Conservation (phyloP, 2,797 vertebrate species). For the Neoniphon sammara region DNA sequence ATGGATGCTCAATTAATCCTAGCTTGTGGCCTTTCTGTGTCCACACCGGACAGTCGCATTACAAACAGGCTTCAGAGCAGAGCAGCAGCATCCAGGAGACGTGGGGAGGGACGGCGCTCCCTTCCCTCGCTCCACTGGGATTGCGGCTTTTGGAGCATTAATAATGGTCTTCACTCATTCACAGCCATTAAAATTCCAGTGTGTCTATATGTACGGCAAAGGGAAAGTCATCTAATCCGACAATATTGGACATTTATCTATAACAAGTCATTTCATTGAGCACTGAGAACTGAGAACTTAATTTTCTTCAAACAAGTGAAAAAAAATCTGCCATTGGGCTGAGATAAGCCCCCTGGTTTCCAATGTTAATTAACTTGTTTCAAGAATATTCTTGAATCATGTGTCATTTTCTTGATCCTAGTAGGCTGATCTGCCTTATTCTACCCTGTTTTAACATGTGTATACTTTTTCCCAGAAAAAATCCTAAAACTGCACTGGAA, state of each 20-base stretch:
- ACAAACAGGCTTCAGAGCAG: conserved; percentile 27
- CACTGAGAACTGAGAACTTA: too few species aligned
- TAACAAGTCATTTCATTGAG: too few species aligned
- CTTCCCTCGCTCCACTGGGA: conserved; percentile 25
- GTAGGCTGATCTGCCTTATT: too few species aligned
- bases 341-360: too few species aligned
- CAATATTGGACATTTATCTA: conserved; percentile 44
- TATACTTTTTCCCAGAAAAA: too few species aligned
- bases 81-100: conserved; percentile 10
- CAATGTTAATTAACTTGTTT: too few species aligned
- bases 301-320: too few species aligned
- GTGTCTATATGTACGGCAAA: conserved; percentile 37
- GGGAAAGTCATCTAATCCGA: conserved; percentile 48
- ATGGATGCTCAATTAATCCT: conserved; percentile 61
- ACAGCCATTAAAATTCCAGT: conserved; percentile 24
- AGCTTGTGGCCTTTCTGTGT: conserved; percentile 30
- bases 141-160: conserved; percentile 46
- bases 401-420: too few species aligned
- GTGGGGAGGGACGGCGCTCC: conserved; percentile 5
- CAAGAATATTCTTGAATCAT: too few species aligned
- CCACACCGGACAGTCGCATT: conserved; percentile 20
- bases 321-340: too few species aligned
- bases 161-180: conserved; percentile 44
- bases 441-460: too few species aligned
- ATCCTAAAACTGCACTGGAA: too few species aligned